These are phyloP conservation scores for Phrynosoma platyrhinos DNA, from an alignment of 2,113 vertebrate genomes.

Conservation along the genomic window DNA sequence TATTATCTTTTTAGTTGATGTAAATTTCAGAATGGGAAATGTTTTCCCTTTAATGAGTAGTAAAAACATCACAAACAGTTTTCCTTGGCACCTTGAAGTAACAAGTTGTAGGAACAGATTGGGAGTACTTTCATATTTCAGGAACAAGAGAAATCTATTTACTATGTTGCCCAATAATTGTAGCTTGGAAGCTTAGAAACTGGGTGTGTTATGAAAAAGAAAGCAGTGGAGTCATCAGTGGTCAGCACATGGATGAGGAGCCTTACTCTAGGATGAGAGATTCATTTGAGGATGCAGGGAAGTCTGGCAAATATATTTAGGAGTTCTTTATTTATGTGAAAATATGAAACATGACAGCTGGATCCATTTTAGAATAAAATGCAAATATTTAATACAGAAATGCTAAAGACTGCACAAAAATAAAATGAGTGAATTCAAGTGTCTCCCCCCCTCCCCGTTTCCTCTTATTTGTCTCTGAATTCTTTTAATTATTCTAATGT, in stretches of 20 bases:
- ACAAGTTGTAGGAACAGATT: background rate
- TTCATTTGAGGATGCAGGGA: background rate
- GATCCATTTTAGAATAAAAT: background rate
- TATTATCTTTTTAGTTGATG: background rate
- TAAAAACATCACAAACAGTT: background rate
- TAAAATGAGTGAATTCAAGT: background rate
- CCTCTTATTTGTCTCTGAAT: no score
- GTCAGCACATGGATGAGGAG: background rate
- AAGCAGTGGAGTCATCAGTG: background rate
- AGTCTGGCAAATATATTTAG: background rate
- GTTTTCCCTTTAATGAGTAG: background rate
- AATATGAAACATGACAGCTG: background rate
- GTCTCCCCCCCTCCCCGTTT: background rate
- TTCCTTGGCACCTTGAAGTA: background rate
- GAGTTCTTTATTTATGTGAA: background rate
- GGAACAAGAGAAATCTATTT: background rate
- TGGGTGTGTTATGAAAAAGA: background rate
- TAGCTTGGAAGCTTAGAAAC: background rate
- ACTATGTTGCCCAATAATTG: background rate
- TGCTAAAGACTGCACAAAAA: background rate
- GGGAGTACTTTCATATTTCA: background rate
- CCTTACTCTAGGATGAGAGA: background rate
- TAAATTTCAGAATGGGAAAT: background rate
- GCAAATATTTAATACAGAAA: background rate
- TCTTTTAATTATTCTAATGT: background rate